Evolutionary conservation across 2,797 vertebrate species (phyloP), one percentile per base, ranked within the genome.

Genomic region (Pseudochirops cupreus): DNA sequence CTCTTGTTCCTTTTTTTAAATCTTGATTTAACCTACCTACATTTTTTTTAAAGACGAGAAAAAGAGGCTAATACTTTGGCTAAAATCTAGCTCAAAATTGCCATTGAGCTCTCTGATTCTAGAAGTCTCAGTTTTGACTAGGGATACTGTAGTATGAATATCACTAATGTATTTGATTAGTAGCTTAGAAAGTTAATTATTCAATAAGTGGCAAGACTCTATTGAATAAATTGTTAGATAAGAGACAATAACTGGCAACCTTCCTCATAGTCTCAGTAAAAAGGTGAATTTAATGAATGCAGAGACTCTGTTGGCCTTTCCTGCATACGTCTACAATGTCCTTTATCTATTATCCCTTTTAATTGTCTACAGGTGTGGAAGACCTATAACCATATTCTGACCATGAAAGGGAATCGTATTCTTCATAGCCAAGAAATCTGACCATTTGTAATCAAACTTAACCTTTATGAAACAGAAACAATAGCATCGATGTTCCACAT

Each of bases 251-350:
- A 90, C 31, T 94, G 94, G 26, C 67, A 54, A 90, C 90, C 92
- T 31, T 91, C 39, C 56, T 95, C 57, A 59, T 56, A 56, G 96
- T 89, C 56, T 87, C 55, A 57, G 21, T 53, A 92, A 59, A 97
- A 94, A 9, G 4, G 7, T 90, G 91, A 93, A 87, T 87, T 87
- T 87, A 50, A 93, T 90, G 31, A n/a, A 1, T 96, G 54, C 7
- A 95, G 95, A 92, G 31, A 94, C 93, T 89, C 94, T 95, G 90
- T 91, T 97, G 58, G 21, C 92, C 67, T 56, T 82, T 82, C 96
- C 57, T 90, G 87, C 54, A 92, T 96, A 39, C 24, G 4, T 46
- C 21, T 87, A 46, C 18, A 82, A 7, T 24, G 46, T 87, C 74
- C 74, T 82, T 82, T 82, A 82, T 46, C 21, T 82, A 46, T 10